A percentile compares a stretch with the other conserved stretches of the same genome.
phyloP scores from a whole-genome alignment of 2,113 vertebrate species.

The Prinia subflava region DNA sequence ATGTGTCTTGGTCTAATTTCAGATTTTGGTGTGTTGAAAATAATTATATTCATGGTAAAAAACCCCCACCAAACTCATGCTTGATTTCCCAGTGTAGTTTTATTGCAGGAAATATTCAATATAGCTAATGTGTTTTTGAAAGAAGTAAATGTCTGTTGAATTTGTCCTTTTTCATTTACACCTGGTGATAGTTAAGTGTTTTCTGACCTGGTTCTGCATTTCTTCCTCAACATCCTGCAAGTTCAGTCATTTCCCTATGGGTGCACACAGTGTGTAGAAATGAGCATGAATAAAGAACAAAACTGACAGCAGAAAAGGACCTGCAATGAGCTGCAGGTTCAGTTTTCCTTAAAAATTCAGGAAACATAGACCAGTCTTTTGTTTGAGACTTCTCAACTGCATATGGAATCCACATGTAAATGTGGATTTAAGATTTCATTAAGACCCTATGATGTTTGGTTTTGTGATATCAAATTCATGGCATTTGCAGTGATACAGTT shows the following conservation, averaged over 20 bases:
- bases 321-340: background rate
- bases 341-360: background rate
- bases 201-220: background rate
- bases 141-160: background rate
- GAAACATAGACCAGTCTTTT: background rate
- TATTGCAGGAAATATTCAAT: background rate
- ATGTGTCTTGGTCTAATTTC: slow-evolving; percentile 25
- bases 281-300: background rate
- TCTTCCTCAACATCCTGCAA: background rate
- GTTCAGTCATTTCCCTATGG: background rate
- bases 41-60: background rate
- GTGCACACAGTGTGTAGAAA: background rate
- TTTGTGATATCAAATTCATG: background rate
- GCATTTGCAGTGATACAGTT: background rate
- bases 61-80: background rate
- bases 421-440: background rate
- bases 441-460: background rate
- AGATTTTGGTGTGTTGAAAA: slow-evolving; percentile 32
- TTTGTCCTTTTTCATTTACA: background rate
- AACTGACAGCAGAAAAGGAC: background rate
- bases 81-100: background rate
- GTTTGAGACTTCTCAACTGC: fast-evolving
- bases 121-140: background rate
- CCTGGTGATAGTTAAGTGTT: background rate
- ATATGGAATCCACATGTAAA: background rate